Evolutionary conservation across 2,888 invertebrate species (phyloP), one percentile per base, ranked within the genome.

Genomic region (Athripsodes cinereus): DNA sequence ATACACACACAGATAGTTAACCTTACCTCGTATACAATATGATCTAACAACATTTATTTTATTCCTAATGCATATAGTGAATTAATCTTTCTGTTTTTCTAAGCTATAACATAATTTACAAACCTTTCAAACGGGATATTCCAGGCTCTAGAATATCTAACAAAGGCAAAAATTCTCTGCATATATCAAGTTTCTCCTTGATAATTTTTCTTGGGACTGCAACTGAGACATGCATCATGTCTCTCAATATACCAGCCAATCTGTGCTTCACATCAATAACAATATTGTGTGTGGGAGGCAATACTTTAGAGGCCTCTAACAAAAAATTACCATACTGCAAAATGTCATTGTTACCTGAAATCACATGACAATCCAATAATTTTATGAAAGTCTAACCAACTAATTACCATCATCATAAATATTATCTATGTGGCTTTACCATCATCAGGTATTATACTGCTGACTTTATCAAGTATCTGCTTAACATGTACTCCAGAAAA

Each of bases 181-280:
- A 90, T 2, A 88, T 69, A 44, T 82, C 74, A 40, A 87, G 75
- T 73, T 89, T 88, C 52, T 85, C 78, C 44, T 75, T 72, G 65
- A 90, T 76, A 22, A 82, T 69, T 63, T 79, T 78, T 64, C 76
- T 81, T 2, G 77, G 76, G 0, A 81, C 80, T 1, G 74, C 71
- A 11, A 74, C 74, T n/a, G 77, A 72, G 48, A 76, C 71, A 61
- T 76, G 79, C 59, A 79, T 76, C 6, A 73, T 71, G 58, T 80
- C 77, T 20, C 83, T 69, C 10, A 83, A 65, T 6, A 82, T 75
- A 1, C 83, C 82, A 1, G 87, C 81, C 19, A 90, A 73, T 52
- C 83, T 82, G 68, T 90, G 89, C 66, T 88, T 87, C 1, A 88
- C 73, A 58, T 85, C 85, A 50, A 90, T 60, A 53, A 89, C 71